Percentiles rank a stretch among this genome's conserved stretches.
Evolutionary conservation across 2,113 vertebrate genomes (phyloP).

Genomic region (Corynorhinus townsendii): DNA sequence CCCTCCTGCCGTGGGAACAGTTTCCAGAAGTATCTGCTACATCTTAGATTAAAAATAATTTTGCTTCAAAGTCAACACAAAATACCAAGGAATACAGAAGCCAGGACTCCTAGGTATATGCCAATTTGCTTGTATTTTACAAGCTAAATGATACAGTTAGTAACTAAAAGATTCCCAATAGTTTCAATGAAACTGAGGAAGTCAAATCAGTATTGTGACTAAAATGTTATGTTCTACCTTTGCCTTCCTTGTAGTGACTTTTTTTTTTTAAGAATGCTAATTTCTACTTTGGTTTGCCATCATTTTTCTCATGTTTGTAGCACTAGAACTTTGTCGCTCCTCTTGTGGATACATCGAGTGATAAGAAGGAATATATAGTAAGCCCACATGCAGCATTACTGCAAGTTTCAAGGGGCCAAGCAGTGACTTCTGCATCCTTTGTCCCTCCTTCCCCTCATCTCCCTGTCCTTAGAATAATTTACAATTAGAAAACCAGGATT

Average conservation of each 20-base stretch:
- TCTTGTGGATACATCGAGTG: neutral
- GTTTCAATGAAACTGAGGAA: neutral
- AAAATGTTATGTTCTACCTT: neutral
- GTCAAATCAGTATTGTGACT: neutral
- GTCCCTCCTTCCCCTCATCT: neutral
- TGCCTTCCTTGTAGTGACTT: neutral
- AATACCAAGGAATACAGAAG: neutral
- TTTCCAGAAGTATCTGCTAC: neutral
- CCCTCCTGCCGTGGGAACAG: neutral
- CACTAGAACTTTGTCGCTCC: neutral
- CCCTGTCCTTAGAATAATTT: neutral
- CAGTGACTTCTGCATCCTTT: neutral
- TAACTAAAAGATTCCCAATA: neutral
- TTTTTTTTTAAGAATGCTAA: neutral
- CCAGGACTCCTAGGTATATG: neutral
- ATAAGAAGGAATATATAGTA: neutral
- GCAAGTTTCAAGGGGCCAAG: neutral
- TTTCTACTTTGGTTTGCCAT: neutral
- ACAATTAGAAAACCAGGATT: neutral
- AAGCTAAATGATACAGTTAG: neutral
- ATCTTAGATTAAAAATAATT: neutral
- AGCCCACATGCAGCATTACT: neutral
- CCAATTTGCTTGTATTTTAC: neutral
- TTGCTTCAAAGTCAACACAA: slow-evolving; percentile 10
- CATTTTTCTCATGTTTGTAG: neutral